Percentiles rank a stretch among this genome's conserved stretches.
These are phyloP conservation scores for Ailuropoda melanoleuca DNA, from an alignment of 2,113 vertebrate species.

Conservation along the genomic window DNA sequence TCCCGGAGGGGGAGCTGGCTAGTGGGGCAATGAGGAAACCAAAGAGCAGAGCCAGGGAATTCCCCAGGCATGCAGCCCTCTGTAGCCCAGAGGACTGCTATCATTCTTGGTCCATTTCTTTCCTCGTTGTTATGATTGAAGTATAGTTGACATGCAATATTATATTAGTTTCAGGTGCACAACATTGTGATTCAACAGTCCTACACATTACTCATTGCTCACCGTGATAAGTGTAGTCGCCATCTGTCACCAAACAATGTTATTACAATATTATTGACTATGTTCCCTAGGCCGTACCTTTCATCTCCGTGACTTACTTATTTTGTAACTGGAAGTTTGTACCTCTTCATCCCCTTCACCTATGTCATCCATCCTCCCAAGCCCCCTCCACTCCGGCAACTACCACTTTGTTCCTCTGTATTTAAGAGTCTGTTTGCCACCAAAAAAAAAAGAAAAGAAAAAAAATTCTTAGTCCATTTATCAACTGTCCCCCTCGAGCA, in stretches of 20 bases:
- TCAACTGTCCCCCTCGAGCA: not conserved
- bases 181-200: not conserved
- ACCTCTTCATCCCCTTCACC: not conserved
- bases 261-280: not conserved
- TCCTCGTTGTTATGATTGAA: not conserved
- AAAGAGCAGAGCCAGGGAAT: not conserved
- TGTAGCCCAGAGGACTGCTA: not conserved
- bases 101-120: not conserved
- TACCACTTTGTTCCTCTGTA: not conserved
- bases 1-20: not conserved
- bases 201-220: not conserved
- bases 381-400: not conserved
- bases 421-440: not conserved
- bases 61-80: not conserved
- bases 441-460: not conserved
- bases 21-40: not conserved
- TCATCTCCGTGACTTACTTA: not conserved
- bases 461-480: not conserved
- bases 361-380: not conserved
- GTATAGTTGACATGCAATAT: not conserved
- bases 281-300: not conserved
- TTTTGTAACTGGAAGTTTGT: not conserved
- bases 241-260: not conserved
- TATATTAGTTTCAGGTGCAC: not conserved
- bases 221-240: not conserved